These are phyloP conservation scores for Dryas iulia DNA, from an alignment of 1,140 invertebrate genomes.

Conservation along the genomic window DNA sequence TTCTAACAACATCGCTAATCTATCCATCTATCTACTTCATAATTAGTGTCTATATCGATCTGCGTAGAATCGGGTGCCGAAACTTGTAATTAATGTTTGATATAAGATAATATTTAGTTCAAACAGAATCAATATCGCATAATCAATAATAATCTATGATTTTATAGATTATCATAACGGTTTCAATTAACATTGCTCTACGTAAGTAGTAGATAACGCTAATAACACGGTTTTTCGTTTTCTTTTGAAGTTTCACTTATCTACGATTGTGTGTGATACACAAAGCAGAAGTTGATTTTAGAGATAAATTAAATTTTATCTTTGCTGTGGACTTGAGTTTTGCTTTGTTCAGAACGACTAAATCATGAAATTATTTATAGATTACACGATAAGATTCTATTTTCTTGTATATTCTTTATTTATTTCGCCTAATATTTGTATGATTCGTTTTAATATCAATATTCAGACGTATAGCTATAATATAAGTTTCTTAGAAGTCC, in stretches of 20 bases:
- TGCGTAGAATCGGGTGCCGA: slow-evolving; percentile 20
- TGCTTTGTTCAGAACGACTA: not conserved
- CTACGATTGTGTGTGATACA: slow-evolving; percentile 16
- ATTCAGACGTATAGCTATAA: not conserved
- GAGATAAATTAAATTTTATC: not conserved
- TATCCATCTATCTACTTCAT: not conserved
- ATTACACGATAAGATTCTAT: not conserved
- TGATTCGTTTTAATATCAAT: not conserved
- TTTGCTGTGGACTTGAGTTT: not conserved
- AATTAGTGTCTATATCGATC: slow-evolving; percentile 1
- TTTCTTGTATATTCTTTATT: not conserved
- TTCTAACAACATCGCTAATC: not conserved
- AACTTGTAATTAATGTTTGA: slow-evolving; percentile 24
- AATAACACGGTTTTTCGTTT: slow-evolving; percentile 31
- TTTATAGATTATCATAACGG: not conserved
- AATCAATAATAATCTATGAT: slow-evolving; percentile 5
- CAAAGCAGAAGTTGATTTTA: slow-evolving; percentile 27
- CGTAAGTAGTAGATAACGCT: slow-evolving; percentile 37
- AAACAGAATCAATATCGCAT: slow-evolving; percentile 23
- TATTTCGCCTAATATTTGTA: not conserved
- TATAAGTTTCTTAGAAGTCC: no score
- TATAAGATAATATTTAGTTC: slow-evolving; percentile 21
- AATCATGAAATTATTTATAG: not conserved
- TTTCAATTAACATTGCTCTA: slow-evolving; percentile 6
- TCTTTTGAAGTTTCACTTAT: slow-evolving; percentile 29